Evolutionary conservation across 2,797 vertebrate species (phyloP), one percentile per base, ranked within the genome.

Genomic region (Buceros bicornis): DNA sequence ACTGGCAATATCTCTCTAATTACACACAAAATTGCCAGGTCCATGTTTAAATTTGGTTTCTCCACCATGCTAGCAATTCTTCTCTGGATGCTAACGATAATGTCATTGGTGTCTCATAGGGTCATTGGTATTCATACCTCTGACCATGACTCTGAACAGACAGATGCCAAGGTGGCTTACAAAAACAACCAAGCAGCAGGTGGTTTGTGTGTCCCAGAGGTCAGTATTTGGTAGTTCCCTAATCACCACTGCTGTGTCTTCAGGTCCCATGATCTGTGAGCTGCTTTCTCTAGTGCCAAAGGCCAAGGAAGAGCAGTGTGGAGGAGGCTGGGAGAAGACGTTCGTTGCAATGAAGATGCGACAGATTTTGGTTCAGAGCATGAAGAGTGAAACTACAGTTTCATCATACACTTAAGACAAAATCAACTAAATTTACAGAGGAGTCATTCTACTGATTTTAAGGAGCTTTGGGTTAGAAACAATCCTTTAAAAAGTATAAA

Each of bases 21-120:
- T 42, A 47, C 37, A 29, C 16, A 22, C 31, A 67, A 56, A 89
- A 56, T 42, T 40, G 6, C 16, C 37, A 64, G 22, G 16, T 8
- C 21, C 11, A 19, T 26, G 89, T 88, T 82, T 61, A 64, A 16
- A 43, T 79, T 57, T 74, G 60, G 11, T 9, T 81, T 87, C 33
- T 73, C 12, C 24, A 8, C 17, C 22, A 67, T 33, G 40, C 3
- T 31, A 80, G 31, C 25, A 57, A 13, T 67, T 84, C 17, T 91
- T 57, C 40, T 65, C 37, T 73, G 42, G 28, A 81, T 64, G 35
- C 26, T 48, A 42, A 35, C 5, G 16, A 25, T 18, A 28, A 53
- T 10, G 6, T 35, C 37, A 17, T 29, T 79, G 48, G 33, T 19
- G 42, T 74, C 43, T 79, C 47, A 53, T 0, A 0, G 15, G 6